phyloP scores from a whole-genome alignment of 1,140 invertebrate species.

The Gryllus bimaculatus region DNA sequence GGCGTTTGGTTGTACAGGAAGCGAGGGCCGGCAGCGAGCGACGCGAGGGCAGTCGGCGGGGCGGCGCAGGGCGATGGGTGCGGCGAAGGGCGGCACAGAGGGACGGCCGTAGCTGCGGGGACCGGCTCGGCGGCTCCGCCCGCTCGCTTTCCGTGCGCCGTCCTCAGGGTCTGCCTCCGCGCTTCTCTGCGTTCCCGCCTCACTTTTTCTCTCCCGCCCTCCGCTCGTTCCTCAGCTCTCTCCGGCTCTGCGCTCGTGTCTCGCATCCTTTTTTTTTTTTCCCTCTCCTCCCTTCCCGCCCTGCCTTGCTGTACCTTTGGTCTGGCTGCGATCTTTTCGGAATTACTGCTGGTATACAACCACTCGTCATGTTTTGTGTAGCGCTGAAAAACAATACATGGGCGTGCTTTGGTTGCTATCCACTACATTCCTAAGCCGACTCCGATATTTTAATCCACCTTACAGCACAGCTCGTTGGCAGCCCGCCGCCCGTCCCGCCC shows the following conservation, averaged over 20 bases:
- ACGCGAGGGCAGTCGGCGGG: too few species aligned
- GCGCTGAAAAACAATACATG: slow-evolving; percentile 19
- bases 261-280: too few species aligned
- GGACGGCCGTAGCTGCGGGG: not conserved
- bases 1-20: slow-evolving; percentile 11
- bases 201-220: not conserved
- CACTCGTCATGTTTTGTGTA: slow-evolving; percentile 18
- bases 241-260: too few species aligned
- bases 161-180: too few species aligned
- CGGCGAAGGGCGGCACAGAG: too few species aligned
- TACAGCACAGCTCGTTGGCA: slow-evolving; percentile 7
- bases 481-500: not conserved
- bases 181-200: too few species aligned
- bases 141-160: too few species aligned
- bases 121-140: not conserved
- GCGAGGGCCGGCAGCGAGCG: not conserved
- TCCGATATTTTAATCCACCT: slow-evolving; percentile 17
- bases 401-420: slow-evolving; percentile 11
- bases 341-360: slow-evolving; percentile 8
- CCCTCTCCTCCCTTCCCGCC: too few species aligned
- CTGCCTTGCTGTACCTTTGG: too few species aligned
- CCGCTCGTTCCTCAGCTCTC: not conserved
- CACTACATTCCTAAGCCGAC: slow-evolving; percentile 19
- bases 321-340: not conserved
- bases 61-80: too few species aligned